Evolutionary conservation across 2,113 vertebrate species (phyloP).

Genomic region (Xyliphius kryptos): DNA sequence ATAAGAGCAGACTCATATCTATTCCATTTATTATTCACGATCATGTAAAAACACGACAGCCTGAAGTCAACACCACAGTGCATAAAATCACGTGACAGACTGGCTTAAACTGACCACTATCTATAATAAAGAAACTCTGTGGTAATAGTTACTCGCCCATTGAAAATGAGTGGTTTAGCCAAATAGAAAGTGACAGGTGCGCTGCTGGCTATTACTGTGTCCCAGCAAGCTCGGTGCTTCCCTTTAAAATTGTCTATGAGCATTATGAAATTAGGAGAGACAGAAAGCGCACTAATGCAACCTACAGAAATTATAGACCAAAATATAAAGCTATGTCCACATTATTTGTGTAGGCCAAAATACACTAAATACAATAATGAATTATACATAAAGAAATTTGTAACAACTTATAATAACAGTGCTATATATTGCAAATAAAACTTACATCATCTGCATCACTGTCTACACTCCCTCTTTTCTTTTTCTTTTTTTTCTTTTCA

Average conservation of each 20-base stretch:
- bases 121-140: too few relatives aligned
- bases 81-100: too few relatives aligned
- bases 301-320: neutral
- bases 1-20: too few relatives aligned
- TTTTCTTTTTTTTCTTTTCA: conserved; percentile 92
- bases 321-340: too few relatives aligned
- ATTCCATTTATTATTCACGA: too few relatives aligned
- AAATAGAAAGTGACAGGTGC: conserved; percentile 23
- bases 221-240: neutral
- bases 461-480: conserved; percentile 77
- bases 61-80: too few relatives aligned
- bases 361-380: neutral
- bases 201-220: conserved; percentile 16
- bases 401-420: neutral
- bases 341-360: too few relatives aligned
- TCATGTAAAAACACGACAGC: too few relatives aligned
- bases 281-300: neutral
- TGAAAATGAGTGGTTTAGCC: too few relatives aligned
- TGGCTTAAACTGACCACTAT: too few relatives aligned
- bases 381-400: neutral
- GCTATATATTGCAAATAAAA: neutral
- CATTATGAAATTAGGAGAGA: neutral
- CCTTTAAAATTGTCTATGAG: conserved; percentile 1
- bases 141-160: too few relatives aligned
- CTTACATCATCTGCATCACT: conserved; percentile 94